Base-by-base conservation (phyloP, 2,888 invertebrate species). In the Orthosia gracilis region DNA sequence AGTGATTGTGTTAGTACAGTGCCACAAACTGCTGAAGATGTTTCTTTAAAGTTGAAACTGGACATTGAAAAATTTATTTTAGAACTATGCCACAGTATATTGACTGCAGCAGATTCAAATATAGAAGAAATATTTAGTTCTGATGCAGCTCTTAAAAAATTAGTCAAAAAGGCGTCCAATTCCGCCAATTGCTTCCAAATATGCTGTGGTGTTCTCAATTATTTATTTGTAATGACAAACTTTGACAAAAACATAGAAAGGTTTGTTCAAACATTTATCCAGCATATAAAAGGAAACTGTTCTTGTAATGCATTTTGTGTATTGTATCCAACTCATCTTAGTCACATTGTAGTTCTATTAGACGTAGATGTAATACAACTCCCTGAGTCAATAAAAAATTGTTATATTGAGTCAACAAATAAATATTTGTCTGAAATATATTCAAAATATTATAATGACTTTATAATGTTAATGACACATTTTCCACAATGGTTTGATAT, bases 401-500 rank as follows among this genome's bases (percentile, higher is more conserved):
- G 66, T 15, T 95, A 94, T 87, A 76, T 91, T 9, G 54, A 88
- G 62, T 81, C 85, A 21, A 85, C 91, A 26, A 4, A 91, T 5
- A 81, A 85, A 47, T 87, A 91, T 78, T 87, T 96, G 49, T 87
- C 87, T 0, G 74, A 79, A 15, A 62, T 95, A 23, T 87, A 91
- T 74, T 62, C 74, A n/a, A 66, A 88, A 52, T 91, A 89, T 18
- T 89, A 92, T 80, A 89, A 86, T 89, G 93, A 95, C 78, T 88
- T 95, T 21, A 90, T 94, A 45, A 87, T 96, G 90, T 78, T 96
- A 47, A 74, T 96, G 23, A 92, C 94, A n/a, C 96, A 96, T 86
- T 96, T 91, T 83, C 93, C 94, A 47, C 86, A 91, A 31, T 96
- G 96, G 96, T 94, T 95, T 88, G 89, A 93, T 87, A 80, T 94